Conservation (phyloP, 2,888 invertebrate genomes). For the Epirrita christyi region DNA sequence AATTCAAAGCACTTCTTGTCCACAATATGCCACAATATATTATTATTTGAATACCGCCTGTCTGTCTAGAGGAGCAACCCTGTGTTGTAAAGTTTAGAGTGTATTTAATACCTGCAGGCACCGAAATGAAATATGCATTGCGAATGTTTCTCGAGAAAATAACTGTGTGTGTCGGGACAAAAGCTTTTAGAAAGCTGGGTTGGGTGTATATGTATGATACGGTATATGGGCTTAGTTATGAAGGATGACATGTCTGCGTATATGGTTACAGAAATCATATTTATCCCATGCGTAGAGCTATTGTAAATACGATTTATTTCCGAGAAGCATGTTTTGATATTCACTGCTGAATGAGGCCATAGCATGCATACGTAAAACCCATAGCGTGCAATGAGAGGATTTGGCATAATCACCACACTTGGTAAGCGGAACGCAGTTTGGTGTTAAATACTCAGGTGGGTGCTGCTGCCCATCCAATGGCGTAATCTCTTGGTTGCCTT, state of each 20-base stretch:
- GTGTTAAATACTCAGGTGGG: too few relatives aligned
- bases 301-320: neutral
- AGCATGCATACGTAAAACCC: too few relatives aligned
- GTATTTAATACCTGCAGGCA: constrained; percentile 31
- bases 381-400: too few relatives aligned
- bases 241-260: constrained; percentile 6
- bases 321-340: neutral
- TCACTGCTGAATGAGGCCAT: too few relatives aligned
- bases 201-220: constrained; percentile 32
- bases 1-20: too few relatives aligned
- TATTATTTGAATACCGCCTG: constrained; percentile 18
- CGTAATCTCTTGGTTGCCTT: too few relatives aligned
- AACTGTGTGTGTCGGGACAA: constrained; percentile 59
- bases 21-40: constrained; percentile 4
- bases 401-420: too few relatives aligned
- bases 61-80: constrained; percentile 19
- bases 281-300: neutral
- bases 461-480: too few relatives aligned
- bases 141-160: constrained; percentile 60
- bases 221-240: neutral
- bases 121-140: constrained; percentile 63
- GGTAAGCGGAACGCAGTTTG: too few relatives aligned
- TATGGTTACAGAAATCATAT: constrained; percentile 9
- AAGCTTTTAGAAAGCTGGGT: constrained; percentile 70
- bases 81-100: constrained; percentile 17